These are phyloP conservation scores for Phataginus tricuspis DNA, from an alignment of 2,797 vertebrate species.

Conservation along the genomic window DNA sequence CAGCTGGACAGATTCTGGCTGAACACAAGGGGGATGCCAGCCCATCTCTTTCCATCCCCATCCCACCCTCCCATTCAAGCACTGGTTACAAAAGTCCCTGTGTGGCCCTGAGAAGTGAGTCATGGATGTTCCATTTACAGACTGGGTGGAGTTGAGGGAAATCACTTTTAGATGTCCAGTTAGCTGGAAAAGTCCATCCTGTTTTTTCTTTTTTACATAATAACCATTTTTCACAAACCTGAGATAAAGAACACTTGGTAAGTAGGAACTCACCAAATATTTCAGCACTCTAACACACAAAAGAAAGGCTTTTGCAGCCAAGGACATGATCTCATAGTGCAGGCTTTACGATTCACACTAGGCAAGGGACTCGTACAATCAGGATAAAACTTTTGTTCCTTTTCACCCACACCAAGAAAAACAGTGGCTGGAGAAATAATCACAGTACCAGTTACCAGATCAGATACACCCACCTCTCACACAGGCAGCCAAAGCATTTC, in stretches of 20 bases:
- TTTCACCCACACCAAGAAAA: slow-evolving; percentile 74
- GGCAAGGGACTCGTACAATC: slow-evolving; percentile 74
- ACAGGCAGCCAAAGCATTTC: background rate
- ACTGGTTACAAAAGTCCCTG: slow-evolving; percentile 64
- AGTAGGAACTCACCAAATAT: slow-evolving; percentile 78
- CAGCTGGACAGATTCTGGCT: slow-evolving; percentile 60
- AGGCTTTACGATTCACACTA: slow-evolving; percentile 79
- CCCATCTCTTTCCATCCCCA: slow-evolving; percentile 40
- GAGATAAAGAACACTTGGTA: slow-evolving; percentile 79
- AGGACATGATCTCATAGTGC: slow-evolving; percentile 80
- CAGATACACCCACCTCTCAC: slow-evolving; percentile 60
- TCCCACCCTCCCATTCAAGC: slow-evolving; percentile 32
- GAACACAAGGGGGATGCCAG: slow-evolving; percentile 51
- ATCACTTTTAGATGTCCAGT: slow-evolving; percentile 66
- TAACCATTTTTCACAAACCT: slow-evolving; percentile 66
- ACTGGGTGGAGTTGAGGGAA: slow-evolving; percentile 69
- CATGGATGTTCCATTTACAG: slow-evolving; percentile 73
- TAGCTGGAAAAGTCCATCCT: slow-evolving; percentile 78
- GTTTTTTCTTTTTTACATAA: slow-evolving; percentile 73
- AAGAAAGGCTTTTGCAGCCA: slow-evolving; percentile 80
- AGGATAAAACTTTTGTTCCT: slow-evolving; percentile 74
- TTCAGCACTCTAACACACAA: slow-evolving; percentile 73
- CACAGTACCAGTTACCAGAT: slow-evolving; percentile 48
- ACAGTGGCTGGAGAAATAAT: slow-evolving; percentile 70
- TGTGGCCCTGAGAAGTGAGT: slow-evolving; percentile 72